Conservation (phyloP, 1,140 invertebrate genomes). For the Liolophura sinensis region DNA sequence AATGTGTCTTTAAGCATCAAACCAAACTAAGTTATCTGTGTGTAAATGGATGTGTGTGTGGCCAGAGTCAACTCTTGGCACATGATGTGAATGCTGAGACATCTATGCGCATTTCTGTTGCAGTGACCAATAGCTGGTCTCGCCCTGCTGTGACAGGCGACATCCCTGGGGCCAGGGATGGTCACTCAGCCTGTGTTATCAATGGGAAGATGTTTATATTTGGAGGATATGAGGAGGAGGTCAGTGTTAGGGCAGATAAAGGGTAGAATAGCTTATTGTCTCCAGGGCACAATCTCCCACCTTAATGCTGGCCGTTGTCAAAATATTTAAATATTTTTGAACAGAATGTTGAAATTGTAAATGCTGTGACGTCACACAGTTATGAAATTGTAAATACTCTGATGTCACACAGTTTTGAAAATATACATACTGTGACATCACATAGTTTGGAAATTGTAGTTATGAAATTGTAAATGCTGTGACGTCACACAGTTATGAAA, state of each 20-base stretch:
- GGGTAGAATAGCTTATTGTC: no score
- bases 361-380: no score
- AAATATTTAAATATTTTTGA: no score
- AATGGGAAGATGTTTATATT: conserved; percentile 85
- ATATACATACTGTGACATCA: no score
- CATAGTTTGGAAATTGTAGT: no score
- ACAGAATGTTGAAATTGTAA: no score
- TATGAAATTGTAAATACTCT: no score
- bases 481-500: no score
- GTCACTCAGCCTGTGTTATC: conserved; percentile 85
- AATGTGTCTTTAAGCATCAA: neutral
- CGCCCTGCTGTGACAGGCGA: conserved; percentile 68
- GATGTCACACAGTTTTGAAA: no score
- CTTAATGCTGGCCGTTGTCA: no score
- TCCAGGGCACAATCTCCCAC: no score
- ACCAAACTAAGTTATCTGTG: neutral
- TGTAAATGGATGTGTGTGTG: neutral
- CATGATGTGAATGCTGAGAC: neutral
- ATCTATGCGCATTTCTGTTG: conserved; percentile 18
- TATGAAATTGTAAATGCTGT: no score
- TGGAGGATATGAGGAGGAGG: conserved; percentile 71
- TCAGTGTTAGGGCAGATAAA: conserved; percentile 25
- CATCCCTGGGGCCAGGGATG: conserved; percentile 80
- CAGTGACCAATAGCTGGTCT: conserved; percentile 71
- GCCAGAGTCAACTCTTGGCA: neutral